Evolutionary conservation across 2,113 vertebrate species (phyloP), one percentile per base, ranked within the genome.

Genomic region (Craseonycteris thonglongyai): DNA sequence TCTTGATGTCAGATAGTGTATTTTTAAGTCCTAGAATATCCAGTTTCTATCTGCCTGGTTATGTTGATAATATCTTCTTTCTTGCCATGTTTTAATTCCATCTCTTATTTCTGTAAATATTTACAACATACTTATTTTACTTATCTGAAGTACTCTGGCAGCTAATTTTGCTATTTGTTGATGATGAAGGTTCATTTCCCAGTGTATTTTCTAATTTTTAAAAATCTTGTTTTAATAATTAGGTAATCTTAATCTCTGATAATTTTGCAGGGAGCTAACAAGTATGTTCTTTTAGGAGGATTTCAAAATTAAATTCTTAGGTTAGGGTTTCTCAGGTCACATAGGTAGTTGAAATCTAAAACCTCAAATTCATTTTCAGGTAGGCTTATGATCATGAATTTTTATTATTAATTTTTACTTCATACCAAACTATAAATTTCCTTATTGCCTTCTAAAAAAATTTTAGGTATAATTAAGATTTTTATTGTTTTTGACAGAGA

Each of bases 21-120:
- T 90, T 95, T 83, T 87, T 87, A 93, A 90, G 33, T 90, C 28
- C 66, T 92, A 59, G 54, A 42, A 68, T 89, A 89, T 93, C 84
- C 33, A 90, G 0, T 87, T 93, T 45, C 74, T 33, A 0, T 69
- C 42, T 90, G 9, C 51, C n/a, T 80, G 3, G 4, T 80, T 84
- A 54, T 94, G 40, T 35, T 71, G 61, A 38, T 83, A 30, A 7
- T 63, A n/a, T 95, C 40, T 86, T 94, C 4, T 45, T 92, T 87
- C 45, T 56, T 87, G 33, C 13, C 42, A 68, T 78, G 18, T 92
- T 92, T 83, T 94, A 78, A n/a, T 68, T 93, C n/a, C 47, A 13
- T 54, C 10, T 61, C 49, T 72, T 72, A 56, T 91, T 88, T 81
- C 65, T 96, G 5, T 56, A 82, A 85, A 24, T 90, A 59, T 83